Conservation (phyloP, 1,140 invertebrate species). For the Ladona fulva region DNA sequence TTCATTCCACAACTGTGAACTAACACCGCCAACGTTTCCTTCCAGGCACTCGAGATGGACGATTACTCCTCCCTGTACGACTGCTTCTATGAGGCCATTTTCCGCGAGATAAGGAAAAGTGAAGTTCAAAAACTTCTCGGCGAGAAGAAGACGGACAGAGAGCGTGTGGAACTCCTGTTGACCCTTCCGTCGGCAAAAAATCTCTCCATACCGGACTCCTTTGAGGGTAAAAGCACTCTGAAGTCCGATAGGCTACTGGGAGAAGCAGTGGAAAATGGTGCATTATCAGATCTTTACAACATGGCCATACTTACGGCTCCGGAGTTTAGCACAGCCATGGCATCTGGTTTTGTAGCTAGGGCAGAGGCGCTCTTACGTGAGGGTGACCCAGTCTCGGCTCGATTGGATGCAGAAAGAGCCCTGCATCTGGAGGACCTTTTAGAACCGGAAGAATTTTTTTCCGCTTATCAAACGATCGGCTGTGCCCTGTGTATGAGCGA, state of each 20-base stretch:
- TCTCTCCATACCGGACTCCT: background rate
- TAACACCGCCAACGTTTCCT: too few species aligned
- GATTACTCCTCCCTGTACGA: background rate
- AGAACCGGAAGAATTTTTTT: background rate
- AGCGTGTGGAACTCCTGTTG: background rate
- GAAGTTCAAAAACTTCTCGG: background rate
- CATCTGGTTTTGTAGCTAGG: background rate
- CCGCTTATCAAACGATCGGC: background rate
- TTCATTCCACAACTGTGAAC: too few species aligned
- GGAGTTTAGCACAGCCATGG: background rate
- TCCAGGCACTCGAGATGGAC: background rate
- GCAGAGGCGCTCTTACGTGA: background rate
- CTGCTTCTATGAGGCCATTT: background rate
- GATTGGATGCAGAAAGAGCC: background rate
- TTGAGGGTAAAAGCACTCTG: background rate
- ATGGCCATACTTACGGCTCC: background rate
- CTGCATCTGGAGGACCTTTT: background rate
- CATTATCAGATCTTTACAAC: background rate
- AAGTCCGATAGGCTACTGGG: background rate
- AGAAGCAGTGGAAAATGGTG: background rate
- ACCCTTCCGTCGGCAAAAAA: background rate
- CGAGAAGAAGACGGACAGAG: background rate
- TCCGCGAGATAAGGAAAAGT: background rate
- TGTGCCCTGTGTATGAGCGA: background rate
- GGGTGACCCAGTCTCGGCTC: background rate